Evolutionary conservation across 2,888 invertebrate species (phyloP).

Genomic region (Yponomeuta sedellus): DNA sequence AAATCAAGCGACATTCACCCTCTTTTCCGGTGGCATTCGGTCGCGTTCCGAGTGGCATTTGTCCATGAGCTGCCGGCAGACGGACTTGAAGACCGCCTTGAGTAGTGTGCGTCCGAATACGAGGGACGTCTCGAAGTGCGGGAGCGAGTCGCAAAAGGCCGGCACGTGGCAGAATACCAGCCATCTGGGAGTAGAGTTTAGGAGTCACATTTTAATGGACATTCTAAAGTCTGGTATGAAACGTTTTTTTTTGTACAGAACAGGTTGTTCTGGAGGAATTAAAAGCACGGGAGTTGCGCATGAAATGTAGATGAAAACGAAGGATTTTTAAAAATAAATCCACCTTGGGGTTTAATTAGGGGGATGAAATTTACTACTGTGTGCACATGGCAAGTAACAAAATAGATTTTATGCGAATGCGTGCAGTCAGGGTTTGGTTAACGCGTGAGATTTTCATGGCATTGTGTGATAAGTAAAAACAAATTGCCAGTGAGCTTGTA

Average conservation of each 20-base stretch:
- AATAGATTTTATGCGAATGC: no score
- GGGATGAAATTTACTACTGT: no score
- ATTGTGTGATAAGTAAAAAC: no score
- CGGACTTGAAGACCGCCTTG: slow-evolving; percentile 87
- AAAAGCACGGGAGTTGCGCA: not conserved
- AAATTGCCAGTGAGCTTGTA: no score
- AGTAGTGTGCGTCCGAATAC: slow-evolving; percentile 94
- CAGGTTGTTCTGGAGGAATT: not conserved
- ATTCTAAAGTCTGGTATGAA: no score
- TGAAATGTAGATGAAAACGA: no score
- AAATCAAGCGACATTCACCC: slow-evolving; percentile 47
- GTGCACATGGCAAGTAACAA: no score
- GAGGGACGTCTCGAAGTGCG: slow-evolving; percentile 91
- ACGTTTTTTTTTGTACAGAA: not conserved
- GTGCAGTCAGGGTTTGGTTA: no score
- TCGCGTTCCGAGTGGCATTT: slow-evolving; percentile 94
- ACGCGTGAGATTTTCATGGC: no score
- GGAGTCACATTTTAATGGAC: not conserved
- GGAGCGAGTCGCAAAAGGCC: slow-evolving; percentile 94
- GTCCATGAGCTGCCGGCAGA: slow-evolving; percentile 91
- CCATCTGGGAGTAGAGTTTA: slow-evolving; percentile 78
- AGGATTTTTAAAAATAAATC: no score
- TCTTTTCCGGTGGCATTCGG: slow-evolving; percentile 91
- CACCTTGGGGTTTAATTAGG: no score
- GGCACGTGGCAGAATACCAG: slow-evolving; percentile 97